Base-by-base conservation (phyloP, 1,140 invertebrate species). In the Zaprionus nigranus region DNA sequence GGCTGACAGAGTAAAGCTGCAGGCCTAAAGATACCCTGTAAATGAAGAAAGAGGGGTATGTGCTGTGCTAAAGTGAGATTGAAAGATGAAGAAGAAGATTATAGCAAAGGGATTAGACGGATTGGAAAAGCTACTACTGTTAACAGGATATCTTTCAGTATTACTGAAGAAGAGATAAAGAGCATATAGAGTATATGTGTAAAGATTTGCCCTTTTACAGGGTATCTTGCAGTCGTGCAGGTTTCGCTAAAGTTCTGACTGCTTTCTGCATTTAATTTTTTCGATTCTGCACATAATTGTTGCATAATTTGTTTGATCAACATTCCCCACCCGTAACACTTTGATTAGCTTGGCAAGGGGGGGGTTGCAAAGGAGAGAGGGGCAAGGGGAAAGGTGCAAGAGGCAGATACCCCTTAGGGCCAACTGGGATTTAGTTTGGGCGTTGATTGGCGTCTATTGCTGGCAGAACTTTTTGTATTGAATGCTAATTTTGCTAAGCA, bases 371-470 rank as follows among this genome's bases (percentile, higher is more conserved):
- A 1, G 15, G 5, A 7, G 26, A 9, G 5, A 56, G 26, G 3
- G 15, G 53, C 0, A n/a, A 13, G 17, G 9, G 22, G 24, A n/a
- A n/a, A n/a, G n/a, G n/a, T n/a, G n/a, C 24, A 56, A 12, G 13
- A 2, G 7, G 2, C 12, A 17, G 24, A 54, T 24, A 54, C 53
- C 22, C 58, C 63, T 46, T 54, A 20, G 57, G 30, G 20, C 66
- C 36, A 38, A 30, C 1, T 54, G 30, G 5, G n/a, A 40, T 28
- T 59, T 51, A 49, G 62, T 40, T 53, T 65, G 85, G 85, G 85
- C 85, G 85, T 90, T 90, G 79, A 90, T 90, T 90, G 85, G 85
- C 82, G 75, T 81, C 72, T 61, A 69, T 73, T 72, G 57, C 57
- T 34, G 17, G n/a, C 58, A 66, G 69, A 72, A 78, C 61, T 66